Conservation (phyloP, 1,140 invertebrate genomes). For the Catajapyx aquilonaris region DNA sequence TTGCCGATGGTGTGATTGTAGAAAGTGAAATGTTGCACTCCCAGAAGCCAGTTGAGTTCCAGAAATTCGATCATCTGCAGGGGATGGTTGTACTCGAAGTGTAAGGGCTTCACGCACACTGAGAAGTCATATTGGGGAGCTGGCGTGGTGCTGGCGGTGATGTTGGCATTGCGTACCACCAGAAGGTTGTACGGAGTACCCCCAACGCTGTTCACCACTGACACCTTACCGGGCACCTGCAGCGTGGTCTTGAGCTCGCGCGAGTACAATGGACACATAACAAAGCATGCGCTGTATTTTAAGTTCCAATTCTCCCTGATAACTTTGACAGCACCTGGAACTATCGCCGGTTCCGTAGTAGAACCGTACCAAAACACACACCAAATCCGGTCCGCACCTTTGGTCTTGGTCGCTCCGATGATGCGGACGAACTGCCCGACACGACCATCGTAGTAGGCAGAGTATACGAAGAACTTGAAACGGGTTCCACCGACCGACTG, state of each 20-base stretch:
- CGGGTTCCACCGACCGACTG: constrained; percentile 33
- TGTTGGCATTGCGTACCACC: constrained; percentile 22
- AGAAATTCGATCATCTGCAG: constrained; percentile 74
- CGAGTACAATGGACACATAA: constrained; percentile 45
- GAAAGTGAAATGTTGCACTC: constrained; percentile 71
- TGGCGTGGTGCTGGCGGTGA: constrained; percentile 7
- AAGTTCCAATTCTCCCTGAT: constrained; percentile 87
- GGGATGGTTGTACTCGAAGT: constrained; percentile 65
- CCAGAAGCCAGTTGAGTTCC: constrained; percentile 67
- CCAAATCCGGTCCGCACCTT: constrained; percentile 57
- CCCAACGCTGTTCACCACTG: constrained; percentile 32
- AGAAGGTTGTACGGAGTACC: constrained; percentile 35
- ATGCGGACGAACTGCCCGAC: constrained; percentile 31
- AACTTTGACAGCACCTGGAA: constrained; percentile 28
- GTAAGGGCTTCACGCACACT: constrained; percentile 84
- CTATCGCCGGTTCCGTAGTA: constrained; percentile 12
- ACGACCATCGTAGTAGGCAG: constrained; percentile 61
- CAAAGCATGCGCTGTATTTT: constrained; percentile 76
- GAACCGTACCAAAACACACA: constrained; percentile 56
- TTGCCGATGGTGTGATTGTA: constrained; percentile 75
- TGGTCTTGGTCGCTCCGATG: constrained; percentile 68
- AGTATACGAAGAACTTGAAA: constrained; percentile 79
- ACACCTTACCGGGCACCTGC: constrained; percentile 31
- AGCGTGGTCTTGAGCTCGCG: constrained; percentile 3
- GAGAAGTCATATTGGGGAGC: constrained; percentile 37